Conservation (phyloP, 2,113 vertebrate species). For the Hemicordylus capensis region DNA sequence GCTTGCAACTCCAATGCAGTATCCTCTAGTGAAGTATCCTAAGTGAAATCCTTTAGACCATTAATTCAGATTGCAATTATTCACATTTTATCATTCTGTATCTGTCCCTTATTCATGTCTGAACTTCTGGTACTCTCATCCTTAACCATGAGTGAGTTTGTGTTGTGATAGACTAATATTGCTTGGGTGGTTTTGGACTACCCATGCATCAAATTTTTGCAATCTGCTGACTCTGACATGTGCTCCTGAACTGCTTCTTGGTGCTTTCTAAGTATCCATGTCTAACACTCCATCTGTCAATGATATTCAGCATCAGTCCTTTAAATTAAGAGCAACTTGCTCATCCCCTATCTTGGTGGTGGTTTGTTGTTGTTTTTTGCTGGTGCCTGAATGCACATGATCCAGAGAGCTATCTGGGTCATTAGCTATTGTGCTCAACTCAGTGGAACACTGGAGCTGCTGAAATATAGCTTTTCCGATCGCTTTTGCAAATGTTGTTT, state of each 20-base stretch:
- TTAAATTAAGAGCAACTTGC: background rate
- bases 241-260: background rate
- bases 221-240: background rate
- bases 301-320: background rate
- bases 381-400: background rate
- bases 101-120: background rate
- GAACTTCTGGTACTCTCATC: background rate
- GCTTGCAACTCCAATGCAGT: too few relatives aligned
- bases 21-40: too few relatives aligned
- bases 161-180: background rate
- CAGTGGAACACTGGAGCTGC: background rate
- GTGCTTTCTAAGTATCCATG: background rate
- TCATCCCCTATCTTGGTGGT: background rate
- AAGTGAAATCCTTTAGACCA: too few relatives aligned
- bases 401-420: constrained; percentile 2
- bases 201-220: background rate
- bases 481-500: background rate
- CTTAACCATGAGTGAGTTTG: background rate
- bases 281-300: background rate
- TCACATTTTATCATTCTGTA: background rate
- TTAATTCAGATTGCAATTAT: background rate
- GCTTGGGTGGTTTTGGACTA: background rate
- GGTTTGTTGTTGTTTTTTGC: too few relatives aligned
- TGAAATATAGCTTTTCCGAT: background rate
- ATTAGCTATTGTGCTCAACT: constrained; percentile 15